phyloP scores from a whole-genome alignment of 2,797 vertebrate species.

The Chloroceryle amazona region DNA sequence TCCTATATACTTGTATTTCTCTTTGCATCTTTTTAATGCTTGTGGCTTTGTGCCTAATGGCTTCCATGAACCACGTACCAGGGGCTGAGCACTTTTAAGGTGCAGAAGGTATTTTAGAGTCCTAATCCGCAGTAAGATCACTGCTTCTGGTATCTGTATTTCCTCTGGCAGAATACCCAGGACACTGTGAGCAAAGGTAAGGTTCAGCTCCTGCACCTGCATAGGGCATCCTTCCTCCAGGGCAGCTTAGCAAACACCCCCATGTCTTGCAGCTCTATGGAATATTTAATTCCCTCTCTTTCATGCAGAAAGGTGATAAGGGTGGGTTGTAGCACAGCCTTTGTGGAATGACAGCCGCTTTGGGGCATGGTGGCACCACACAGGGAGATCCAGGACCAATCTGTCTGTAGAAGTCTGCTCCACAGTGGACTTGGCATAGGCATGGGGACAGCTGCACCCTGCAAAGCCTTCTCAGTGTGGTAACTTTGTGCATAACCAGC shows the following conservation, averaged over 20 bases:
- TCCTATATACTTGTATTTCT: neutral
- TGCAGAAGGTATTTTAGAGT: neutral
- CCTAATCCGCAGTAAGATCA: neutral
- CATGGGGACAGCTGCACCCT: neutral
- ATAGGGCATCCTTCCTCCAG: accelerated
- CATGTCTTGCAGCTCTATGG: neutral
- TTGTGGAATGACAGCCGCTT: accelerated
- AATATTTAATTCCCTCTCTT: neutral
- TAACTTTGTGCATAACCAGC: neutral
- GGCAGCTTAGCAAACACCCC: neutral
- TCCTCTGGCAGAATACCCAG: neutral
- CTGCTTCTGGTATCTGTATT: neutral
- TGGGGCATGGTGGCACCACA: neutral
- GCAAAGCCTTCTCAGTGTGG: neutral
- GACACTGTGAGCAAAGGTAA: neutral
- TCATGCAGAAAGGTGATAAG: neutral
- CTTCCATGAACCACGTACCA: neutral
- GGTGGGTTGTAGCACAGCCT: neutral
- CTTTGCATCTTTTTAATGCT: neutral
- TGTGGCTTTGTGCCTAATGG: neutral
- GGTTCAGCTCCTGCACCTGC: neutral
- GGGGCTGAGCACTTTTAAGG: neutral
- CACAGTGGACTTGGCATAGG: accelerated
- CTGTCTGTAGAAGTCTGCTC: neutral
- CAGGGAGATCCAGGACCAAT: accelerated